Evolutionary conservation across 1,140 invertebrate genomes (phyloP).

Genomic region (Neotoxoptera formosana): DNA sequence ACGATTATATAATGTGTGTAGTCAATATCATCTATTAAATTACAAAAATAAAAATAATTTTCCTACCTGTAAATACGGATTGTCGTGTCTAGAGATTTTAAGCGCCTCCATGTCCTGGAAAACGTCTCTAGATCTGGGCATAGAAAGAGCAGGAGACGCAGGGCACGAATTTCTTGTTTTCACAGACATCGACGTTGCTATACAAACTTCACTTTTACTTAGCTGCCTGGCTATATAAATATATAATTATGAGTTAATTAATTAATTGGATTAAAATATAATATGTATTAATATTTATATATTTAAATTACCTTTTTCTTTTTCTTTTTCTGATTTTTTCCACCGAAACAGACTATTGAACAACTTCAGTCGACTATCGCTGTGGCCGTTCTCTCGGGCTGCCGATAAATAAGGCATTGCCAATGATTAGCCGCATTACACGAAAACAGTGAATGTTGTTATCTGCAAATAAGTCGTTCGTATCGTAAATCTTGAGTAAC

Average conservation of each 20-base stretch:
- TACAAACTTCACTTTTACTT: conserved; percentile 54
- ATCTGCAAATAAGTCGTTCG: conserved; percentile 32
- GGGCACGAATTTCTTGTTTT: conserved; percentile 61
- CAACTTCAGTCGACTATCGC: conserved; percentile 42
- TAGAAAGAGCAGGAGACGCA: conserved; percentile 67
- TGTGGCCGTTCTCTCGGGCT: conserved; percentile 29
- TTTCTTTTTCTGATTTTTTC: conserved; percentile 54
- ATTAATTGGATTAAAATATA: neutral
- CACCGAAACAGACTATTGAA: conserved; percentile 48
- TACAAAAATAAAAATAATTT: neutral
- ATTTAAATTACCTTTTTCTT: conserved; percentile 39
- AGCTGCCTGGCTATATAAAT: conserved; percentile 31
- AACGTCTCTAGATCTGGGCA: conserved; percentile 76
- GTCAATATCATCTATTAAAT: neutral
- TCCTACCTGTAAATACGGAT: conserved; percentile 78
- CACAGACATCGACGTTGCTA: conserved; percentile 44
- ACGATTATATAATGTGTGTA: too few relatives aligned
- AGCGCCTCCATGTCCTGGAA: conserved; percentile 68
- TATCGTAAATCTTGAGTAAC: neutral
- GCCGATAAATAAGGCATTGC: conserved; percentile 56
- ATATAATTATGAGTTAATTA: neutral
- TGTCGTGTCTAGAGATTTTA: conserved; percentile 80
- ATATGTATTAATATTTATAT: neutral
- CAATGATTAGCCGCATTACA: conserved; percentile 44
- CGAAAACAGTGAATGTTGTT: conserved; percentile 23